Evolutionary conservation across 2,797 vertebrate species (phyloP).

Genomic region (Hoplostethus mediterraneus): DNA sequence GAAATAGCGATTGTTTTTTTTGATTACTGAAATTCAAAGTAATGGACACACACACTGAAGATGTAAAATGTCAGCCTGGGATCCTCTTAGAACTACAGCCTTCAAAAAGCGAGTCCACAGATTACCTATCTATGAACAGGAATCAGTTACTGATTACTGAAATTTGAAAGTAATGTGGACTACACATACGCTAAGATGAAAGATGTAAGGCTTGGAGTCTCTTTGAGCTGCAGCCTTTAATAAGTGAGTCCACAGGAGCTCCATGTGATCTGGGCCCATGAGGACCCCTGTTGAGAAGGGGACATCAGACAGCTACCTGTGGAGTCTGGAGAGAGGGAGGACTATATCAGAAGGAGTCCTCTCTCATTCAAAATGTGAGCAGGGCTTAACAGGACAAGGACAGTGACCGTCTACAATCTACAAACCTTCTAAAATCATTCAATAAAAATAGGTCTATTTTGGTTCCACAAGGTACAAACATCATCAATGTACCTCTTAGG

Average conservation of each 20-base stretch:
- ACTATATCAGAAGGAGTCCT: slow-evolving; percentile 35
- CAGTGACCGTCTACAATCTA: slow-evolving; percentile 38
- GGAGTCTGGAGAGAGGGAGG: slow-evolving; percentile 44
- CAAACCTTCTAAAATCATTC: not conserved
- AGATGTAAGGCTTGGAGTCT: slow-evolving; percentile 49
- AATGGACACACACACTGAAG: too few species aligned
- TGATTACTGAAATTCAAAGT: too few species aligned
- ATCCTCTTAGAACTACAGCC: too few species aligned
- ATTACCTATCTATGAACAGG: not conserved
- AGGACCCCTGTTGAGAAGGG: slow-evolving; percentile 56
- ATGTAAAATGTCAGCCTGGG: too few species aligned
- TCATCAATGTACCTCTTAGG: too few species aligned
- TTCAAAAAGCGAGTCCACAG: too few species aligned
- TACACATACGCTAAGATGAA: slow-evolving; percentile 11
- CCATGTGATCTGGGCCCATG: slow-evolving; percentile 57
- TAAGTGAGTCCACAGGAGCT: slow-evolving; percentile 61
- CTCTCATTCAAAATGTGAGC: slow-evolving; percentile 57
- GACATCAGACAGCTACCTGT: slow-evolving; percentile 71
- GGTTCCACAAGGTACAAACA: too few species aligned
- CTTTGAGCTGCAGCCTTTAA: slow-evolving; percentile 70
- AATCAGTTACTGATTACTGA: not conserved
- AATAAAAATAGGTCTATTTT: too few species aligned
- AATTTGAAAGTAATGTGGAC: slow-evolving; percentile 13
- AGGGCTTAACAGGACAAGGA: slow-evolving; percentile 35
- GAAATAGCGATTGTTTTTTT: too few species aligned